Conservation (phyloP, 2,113 vertebrate species). For the Oncorhynchus tshawytscha region DNA sequence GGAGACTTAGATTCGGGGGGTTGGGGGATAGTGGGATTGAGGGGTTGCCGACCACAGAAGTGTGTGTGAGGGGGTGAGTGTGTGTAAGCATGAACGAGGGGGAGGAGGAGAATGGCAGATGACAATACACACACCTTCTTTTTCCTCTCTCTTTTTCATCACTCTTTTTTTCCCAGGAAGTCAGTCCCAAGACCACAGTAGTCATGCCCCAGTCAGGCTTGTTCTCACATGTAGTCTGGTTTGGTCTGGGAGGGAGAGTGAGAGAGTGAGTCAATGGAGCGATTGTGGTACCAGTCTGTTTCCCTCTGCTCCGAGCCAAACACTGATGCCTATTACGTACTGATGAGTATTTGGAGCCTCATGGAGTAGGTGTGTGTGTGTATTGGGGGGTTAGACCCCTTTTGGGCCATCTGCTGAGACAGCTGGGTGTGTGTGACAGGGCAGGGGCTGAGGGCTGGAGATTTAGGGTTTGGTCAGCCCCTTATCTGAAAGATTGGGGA, state of each 20-base stretch:
- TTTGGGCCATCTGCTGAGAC: conserved; percentile 67
- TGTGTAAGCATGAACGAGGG: conserved; percentile 1
- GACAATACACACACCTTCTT: conserved; percentile 19
- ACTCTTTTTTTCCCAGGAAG: conserved; percentile 45
- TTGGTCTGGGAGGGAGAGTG: neutral
- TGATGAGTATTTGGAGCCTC: neutral
- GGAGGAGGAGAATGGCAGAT: neutral
- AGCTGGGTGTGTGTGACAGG: conserved; percentile 54
- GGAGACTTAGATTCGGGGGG: neutral
- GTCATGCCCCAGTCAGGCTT: conserved; percentile 25
- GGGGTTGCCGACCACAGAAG: conserved; percentile 11
- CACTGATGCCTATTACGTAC: neutral
- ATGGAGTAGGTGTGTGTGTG: conserved; percentile 11
- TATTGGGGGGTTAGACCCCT: neutral
- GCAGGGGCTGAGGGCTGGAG: conserved; percentile 29
- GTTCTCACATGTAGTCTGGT: conserved; percentile 11
- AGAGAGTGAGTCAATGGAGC: conserved; percentile 23
- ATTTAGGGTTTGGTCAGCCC: conserved; percentile 53
- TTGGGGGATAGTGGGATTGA: conserved; percentile 29
- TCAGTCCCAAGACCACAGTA: conserved; percentile 20
- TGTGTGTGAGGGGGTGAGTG: conserved; percentile 20
- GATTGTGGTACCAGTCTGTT: conserved; percentile 14
- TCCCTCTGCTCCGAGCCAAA: neutral
- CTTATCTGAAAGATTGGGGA: conserved; percentile 36
- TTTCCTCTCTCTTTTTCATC: neutral